Base-by-base conservation (phyloP, 1,140 invertebrate genomes). In the Saxidomus purpurata region DNA sequence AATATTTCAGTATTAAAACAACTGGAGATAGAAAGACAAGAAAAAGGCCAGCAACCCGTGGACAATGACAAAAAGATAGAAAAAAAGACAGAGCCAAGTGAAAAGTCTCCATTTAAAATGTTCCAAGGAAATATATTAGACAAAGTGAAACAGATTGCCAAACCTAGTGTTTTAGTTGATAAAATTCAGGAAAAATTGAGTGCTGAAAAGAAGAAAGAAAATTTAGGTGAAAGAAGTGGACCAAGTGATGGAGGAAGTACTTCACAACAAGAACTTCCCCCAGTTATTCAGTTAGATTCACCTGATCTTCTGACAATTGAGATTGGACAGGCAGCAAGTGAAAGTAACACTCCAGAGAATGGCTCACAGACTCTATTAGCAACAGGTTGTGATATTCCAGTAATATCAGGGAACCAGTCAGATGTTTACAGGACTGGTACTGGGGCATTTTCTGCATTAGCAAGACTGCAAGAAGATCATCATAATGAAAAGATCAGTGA, bases 231-330 rank as follows among this genome's bases (percentile, higher is more conserved):
- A 28, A 67, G 17, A 25, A 28, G 8, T 63, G 11, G n/a, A 15
- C 19, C 13, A 38, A 38, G 13, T 49, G 28, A 22, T 22, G 59
- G 47, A 55, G 25, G 22, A 22, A 34, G 47, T 13, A n/a, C 47
- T 34, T 36, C 61, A 17, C 36, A 43, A 28, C 83, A 38, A 36
- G 76, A 77, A 19, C 71, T 85, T 43, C 87, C 90, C 1, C 90
- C 90, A 22, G 71, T 94, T 31, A 90, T 94, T 15, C 77, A 86
- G 38, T 74, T 94, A 13, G 77, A 90, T 15, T 92, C 93, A 25
- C 91, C 92, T n/a, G 93, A 93, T 55, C 85, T 94, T 28, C 80
- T 91, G 36, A 89, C 89, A 17, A 67, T 94, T 34, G 85, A 92
- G 71, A 80, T 94, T 47, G 55, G 76, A 9, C 34, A 36, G 55